Conservation (phyloP, 2,888 invertebrate genomes). For the Tipula helvola region DNA sequence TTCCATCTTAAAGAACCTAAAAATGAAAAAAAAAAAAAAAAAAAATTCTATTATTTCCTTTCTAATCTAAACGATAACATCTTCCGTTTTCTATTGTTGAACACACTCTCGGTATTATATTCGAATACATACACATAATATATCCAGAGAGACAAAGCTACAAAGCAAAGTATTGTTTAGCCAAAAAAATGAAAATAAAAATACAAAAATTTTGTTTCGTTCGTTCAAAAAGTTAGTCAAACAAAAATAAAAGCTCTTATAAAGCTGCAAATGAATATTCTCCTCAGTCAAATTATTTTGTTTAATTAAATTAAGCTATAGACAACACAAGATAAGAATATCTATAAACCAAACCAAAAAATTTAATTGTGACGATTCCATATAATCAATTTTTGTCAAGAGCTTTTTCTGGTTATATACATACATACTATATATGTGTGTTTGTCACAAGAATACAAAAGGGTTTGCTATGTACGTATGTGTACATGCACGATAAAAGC, state of each 20-base stretch:
- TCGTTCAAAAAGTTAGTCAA: background rate
- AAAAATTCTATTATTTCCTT: background rate
- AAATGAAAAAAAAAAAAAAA: background rate
- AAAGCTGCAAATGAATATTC: background rate
- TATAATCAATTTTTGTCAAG: background rate
- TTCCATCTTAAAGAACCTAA: background rate
- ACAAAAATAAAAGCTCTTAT: background rate
- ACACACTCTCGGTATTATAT: background rate
- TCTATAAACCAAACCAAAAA: background rate
- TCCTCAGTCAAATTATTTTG: background rate
- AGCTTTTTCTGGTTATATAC: background rate
- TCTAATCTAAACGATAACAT: background rate
- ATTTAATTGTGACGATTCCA: background rate
- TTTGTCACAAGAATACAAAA: background rate
- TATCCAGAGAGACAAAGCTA: background rate
- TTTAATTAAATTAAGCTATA: background rate
- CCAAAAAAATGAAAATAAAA: background rate
- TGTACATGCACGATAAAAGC: background rate
- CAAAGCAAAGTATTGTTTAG: background rate
- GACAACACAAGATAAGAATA: constrained; percentile 4
- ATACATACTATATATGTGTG: background rate
- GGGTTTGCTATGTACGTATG: background rate
- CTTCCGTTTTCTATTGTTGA: background rate
- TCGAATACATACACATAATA: background rate
- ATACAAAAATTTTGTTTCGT: background rate